phyloP scores from a whole-genome alignment of 2,113 vertebrate genomes.

The Microcebus griseorufus region DNA sequence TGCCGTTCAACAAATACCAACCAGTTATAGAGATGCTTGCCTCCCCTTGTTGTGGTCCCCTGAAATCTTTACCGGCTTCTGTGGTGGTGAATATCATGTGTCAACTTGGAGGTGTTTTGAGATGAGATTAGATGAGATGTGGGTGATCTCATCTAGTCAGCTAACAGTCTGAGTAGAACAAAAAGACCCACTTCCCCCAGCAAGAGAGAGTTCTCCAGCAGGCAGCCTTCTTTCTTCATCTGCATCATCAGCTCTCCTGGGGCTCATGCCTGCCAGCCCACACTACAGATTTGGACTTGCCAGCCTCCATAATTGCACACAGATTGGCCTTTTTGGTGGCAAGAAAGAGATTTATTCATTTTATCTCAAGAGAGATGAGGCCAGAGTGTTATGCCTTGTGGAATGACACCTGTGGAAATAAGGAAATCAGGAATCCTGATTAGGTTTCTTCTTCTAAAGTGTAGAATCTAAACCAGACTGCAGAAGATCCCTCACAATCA shows the following conservation, averaged over 20 bases:
- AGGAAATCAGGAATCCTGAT: not conserved
- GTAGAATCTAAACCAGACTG: not conserved
- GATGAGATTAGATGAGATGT: not conserved
- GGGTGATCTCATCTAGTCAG: not conserved
- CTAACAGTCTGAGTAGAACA: not conserved
- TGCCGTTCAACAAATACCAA: not conserved
- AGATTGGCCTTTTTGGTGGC: not conserved
- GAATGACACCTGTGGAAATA: not conserved
- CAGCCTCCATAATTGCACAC: not conserved
- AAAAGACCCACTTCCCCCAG: not conserved
- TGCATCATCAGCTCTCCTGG: not conserved
- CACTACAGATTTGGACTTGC: not conserved
- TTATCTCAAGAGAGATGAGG: not conserved
- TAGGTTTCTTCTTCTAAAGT: not conserved
- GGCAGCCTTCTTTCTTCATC: not conserved
- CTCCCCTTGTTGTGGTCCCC: not conserved
- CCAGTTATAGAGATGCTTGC: not conserved
- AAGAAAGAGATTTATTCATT: not conserved
- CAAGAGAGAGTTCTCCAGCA: not conserved
- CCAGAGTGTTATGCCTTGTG: not conserved
- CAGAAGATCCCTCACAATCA: not conserved
- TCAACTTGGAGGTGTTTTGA: not conserved
- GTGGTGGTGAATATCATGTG: not conserved
- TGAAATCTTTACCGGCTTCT: not conserved
- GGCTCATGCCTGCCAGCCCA: not conserved